phyloP scores from a whole-genome alignment of 2,888 invertebrate species.

The Macrosoma leucophasiata region DNA sequence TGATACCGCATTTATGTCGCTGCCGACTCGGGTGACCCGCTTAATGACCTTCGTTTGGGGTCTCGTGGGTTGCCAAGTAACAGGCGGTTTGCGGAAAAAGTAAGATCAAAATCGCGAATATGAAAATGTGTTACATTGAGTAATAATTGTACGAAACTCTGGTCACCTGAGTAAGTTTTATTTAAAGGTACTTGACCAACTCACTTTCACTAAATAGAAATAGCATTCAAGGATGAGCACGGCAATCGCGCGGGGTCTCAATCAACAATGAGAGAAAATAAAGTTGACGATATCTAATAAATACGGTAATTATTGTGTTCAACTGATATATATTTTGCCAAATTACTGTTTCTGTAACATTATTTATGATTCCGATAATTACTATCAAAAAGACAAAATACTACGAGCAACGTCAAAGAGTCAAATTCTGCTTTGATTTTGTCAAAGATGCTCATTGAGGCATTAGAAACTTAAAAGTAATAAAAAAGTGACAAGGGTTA shows the following conservation, averaged over 20 bases:
- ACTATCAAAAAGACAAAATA: background rate
- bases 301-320: background rate
- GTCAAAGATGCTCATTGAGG: background rate
- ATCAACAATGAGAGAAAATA: background rate
- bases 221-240: background rate
- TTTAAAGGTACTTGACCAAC: too few species aligned
- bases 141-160: background rate
- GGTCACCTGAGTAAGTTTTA: too few species aligned
- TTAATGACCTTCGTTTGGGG: constrained; percentile 64
- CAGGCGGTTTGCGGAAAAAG: background rate
- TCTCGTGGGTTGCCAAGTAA: constrained; percentile 18
- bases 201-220: background rate
- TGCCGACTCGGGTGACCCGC: constrained; percentile 57
- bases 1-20: constrained; percentile 64
- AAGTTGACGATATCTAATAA: background rate
- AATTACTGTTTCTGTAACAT: background rate
- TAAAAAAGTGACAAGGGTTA: too few species aligned
- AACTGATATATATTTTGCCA: background rate
- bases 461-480: background rate
- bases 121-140: background rate
- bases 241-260: background rate
- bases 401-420: background rate
- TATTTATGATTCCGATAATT: background rate
- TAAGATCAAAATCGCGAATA: background rate
- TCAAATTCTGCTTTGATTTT: background rate